A percentile compares a stretch with the other conserved stretches of the same genome.
Conservation (phyloP, 2,797 vertebrate species). For the Cossypha dichroa region DNA sequence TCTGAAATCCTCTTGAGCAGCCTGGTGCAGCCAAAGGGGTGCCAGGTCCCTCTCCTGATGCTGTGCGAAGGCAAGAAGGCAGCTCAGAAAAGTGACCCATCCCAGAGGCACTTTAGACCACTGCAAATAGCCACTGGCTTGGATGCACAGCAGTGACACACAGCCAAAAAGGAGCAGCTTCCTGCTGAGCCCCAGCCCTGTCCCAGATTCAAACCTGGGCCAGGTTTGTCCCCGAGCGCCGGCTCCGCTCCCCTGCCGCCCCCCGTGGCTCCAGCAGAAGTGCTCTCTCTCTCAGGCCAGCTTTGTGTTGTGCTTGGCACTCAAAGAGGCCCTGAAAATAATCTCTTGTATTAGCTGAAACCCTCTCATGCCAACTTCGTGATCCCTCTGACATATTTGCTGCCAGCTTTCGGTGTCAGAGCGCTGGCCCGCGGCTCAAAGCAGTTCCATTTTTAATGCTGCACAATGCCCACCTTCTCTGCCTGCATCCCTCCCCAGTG, state of each 20-base stretch:
- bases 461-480: slow-evolving; percentile 49
- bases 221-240: background rate
- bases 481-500: background rate
- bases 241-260: background rate
- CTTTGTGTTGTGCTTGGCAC: slow-evolving; percentile 59
- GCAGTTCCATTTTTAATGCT: background rate
- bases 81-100: background rate
- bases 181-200: background rate
- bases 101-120: background rate
- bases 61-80: accelerated
- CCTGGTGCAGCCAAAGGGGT: background rate
- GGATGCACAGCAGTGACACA: background rate
- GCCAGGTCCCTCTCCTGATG: background rate
- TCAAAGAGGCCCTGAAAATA: slow-evolving; percentile 47
- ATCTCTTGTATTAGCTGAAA: slow-evolving; percentile 65
- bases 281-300: slow-evolving; percentile 35
- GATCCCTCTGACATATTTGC: slow-evolving; percentile 57
- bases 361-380: slow-evolving; percentile 51
- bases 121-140: background rate
- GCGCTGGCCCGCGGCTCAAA: slow-evolving; percentile 22
- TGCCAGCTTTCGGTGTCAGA: slow-evolving; percentile 51
- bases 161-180: slow-evolving; percentile 1
- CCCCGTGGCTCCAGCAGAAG: slow-evolving; percentile 3
- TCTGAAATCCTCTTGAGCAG: background rate
- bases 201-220: slow-evolving; percentile 5